Base-by-base conservation (phyloP, 1,140 invertebrate genomes). In the Lepidurus arcticus region DNA sequence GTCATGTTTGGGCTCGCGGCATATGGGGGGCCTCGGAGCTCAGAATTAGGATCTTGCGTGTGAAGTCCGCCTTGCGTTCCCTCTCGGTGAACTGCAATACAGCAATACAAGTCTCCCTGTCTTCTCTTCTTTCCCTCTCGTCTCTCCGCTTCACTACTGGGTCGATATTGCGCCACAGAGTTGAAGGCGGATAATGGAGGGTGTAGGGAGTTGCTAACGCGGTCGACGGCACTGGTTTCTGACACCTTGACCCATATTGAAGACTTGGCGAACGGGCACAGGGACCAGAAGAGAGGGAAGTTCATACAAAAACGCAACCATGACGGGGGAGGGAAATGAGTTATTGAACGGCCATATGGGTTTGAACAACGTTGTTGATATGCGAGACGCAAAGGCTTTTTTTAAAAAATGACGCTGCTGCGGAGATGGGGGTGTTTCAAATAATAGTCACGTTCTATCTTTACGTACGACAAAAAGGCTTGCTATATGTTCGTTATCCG, bases 171-270 rank as follows among this genome's bases (percentile, higher is more conserved):
- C n/a, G 53, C 53, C 53, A 65, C 21, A 21, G 53, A 65, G 53
- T 65, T 65, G 53, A 65, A 65, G 53, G 53, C 53, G 53, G 53
- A 16, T 13, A 65, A 65, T 65, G 53, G 53, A 65, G 53, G 16
- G 53, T 21, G 21, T 65, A 21, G 21, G 53, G 21, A 65, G 53
- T 65, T 65, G 53, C 53, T 65, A 65, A 65, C 53, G 53, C 21
- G 53, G n/a, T 65, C 53, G 53, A 65, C 53, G 16, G 53, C 53
- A 65, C 21, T 65, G 53, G 16, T 65, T 65, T 65, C 53, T 65
- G 53, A 65, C 53, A 65, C 53, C 53, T 65, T 65, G 53, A 65
- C 53, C 53, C 53, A 65, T 65, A 65, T 65, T 65, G 53, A 65
- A 65, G 21, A 65, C 53, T 65, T 3, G 53, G 53, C 53, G 21